phyloP scores from a whole-genome alignment of 2,113 vertebrate genomes.

The Blennius ocellaris region DNA sequence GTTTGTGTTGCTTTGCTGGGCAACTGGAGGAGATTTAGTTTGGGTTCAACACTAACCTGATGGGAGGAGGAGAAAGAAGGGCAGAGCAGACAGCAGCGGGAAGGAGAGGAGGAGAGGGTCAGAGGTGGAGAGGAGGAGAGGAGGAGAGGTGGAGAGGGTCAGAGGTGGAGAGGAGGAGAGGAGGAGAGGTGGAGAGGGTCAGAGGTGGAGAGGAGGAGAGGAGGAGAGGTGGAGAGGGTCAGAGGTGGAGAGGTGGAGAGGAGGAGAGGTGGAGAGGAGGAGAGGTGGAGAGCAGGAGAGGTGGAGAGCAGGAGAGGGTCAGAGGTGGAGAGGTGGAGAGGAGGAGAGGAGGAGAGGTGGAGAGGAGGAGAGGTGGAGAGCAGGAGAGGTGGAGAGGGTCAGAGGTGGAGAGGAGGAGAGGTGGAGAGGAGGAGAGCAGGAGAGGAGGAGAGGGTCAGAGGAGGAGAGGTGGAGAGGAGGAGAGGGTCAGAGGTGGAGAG shows the following conservation, averaged over 20 bases:
- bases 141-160: no score
- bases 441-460: background rate
- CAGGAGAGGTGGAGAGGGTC: no score
- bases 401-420: background rate
- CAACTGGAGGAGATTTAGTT: conserved; percentile 39
- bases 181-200: background rate
- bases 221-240: no score
- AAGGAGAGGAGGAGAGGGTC: background rate
- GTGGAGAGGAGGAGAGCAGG: no score
- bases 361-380: no score
- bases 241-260: background rate
- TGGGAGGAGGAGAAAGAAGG: background rate
- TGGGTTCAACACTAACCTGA: conserved; percentile 28
- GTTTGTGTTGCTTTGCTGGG: conserved; percentile 51
- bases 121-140: background rate
- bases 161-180: background rate
- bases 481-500: background rate
- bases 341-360: background rate
- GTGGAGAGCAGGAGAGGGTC: no score
- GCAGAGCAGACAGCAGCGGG: background rate
- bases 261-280: background rate
- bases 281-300: no score
- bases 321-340: background rate
- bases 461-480: no score
- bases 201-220: no score